Evolutionary conservation across 2,888 invertebrate genomes (phyloP).

Genomic region (Scelioninae gen. 1): DNA sequence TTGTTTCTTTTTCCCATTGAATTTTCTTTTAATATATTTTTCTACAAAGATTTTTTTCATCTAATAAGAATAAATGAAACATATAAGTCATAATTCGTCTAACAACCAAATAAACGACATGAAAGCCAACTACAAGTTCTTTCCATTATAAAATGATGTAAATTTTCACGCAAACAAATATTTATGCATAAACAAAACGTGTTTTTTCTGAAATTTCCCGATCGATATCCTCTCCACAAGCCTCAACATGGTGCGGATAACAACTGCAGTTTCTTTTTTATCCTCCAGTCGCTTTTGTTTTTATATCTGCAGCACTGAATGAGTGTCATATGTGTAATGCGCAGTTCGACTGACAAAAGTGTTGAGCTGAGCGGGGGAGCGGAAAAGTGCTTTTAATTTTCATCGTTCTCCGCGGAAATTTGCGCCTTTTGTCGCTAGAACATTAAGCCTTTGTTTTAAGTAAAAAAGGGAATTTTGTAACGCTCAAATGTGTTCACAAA

Average conservation of each 20-base stretch:
- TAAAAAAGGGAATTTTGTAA: background rate
- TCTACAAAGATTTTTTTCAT: too few relatives aligned
- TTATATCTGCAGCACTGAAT: slow-evolving; percentile 23
- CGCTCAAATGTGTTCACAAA: slow-evolving; percentile 4
- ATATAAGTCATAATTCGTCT: too few relatives aligned
- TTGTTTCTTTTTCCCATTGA: too few relatives aligned
- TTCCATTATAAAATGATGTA: too few relatives aligned
- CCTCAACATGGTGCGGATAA: slow-evolving; percentile 3
- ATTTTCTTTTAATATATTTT: too few relatives aligned
- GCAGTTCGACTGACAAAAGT: background rate
- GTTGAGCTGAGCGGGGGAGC: background rate
- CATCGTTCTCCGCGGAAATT: slow-evolving; percentile 26
- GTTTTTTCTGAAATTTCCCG: background rate
- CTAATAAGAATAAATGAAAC: too few relatives aligned
- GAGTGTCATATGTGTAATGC: slow-evolving; percentile 29
- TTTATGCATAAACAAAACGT: background rate
- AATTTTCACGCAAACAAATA: too few relatives aligned
- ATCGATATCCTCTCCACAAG: background rate
- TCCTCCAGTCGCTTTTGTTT: slow-evolving; percentile 12
- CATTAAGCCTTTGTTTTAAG: background rate
- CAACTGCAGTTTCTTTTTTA: slow-evolving; percentile 18
- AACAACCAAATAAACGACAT: too few relatives aligned
- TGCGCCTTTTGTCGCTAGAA: slow-evolving; percentile 12
- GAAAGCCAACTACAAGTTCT: too few relatives aligned
- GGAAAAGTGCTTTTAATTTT: slow-evolving; percentile 29